These are phyloP conservation scores for Hippoglossus stenolepis DNA, from an alignment of 2,113 vertebrate genomes.

Conservation along the genomic window DNA sequence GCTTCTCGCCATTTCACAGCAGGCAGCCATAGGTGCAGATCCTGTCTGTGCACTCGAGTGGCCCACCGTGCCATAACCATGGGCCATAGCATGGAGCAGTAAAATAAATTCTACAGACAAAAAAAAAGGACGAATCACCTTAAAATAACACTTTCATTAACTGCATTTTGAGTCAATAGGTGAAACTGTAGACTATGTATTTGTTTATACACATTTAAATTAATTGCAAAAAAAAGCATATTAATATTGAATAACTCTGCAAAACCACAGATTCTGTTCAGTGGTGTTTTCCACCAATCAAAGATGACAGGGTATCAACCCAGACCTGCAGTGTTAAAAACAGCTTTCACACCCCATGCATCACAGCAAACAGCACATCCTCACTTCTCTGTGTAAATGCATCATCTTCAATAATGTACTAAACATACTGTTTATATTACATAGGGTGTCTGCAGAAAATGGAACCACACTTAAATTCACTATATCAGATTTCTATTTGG, in stretches of 20 bases:
- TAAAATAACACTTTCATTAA: not conserved
- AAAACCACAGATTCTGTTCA: no score
- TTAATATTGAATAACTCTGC: not conserved
- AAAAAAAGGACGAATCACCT: not conserved
- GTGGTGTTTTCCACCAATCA: no score
- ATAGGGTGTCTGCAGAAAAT: not conserved
- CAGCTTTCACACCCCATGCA: no score
- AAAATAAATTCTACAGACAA: not conserved
- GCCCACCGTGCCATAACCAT: conserved; percentile 66
- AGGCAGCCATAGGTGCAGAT: conserved; percentile 75
- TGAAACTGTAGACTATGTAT: no score
- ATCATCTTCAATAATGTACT: not conserved
- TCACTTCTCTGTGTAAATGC: not conserved
- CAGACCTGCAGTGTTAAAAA: no score
- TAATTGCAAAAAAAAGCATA: not conserved
- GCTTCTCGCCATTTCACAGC: conserved; percentile 66
- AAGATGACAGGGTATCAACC: no score
- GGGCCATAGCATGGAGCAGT: not conserved
- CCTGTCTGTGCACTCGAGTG: conserved; percentile 45
- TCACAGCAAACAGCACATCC: not conserved
- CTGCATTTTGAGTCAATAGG: not conserved
- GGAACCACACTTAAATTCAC: no score
- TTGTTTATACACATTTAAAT: not conserved
- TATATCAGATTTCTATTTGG: no score
- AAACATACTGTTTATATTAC: not conserved